Evolutionary conservation across 2,113 vertebrate genomes (phyloP).

Genomic region (Pyrgilauda ruficollis): DNA sequence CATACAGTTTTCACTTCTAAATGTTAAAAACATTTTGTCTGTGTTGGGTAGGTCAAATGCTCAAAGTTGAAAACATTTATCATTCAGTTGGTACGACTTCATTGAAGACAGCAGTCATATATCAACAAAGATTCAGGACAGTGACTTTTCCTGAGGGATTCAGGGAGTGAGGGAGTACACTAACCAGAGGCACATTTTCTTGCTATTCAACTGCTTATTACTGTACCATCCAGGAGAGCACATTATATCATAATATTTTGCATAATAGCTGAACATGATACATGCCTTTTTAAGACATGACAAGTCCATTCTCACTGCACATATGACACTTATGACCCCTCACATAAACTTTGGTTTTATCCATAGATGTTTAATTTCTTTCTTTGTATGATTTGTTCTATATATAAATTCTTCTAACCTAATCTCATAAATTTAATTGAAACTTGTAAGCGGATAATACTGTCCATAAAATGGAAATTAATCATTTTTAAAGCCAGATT

Average conservation of each 20-base stretch:
- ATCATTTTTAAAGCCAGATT: neutral
- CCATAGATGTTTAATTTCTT: neutral
- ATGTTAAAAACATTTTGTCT: neutral
- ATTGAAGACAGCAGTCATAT: neutral
- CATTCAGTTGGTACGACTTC: neutral
- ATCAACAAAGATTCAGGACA: neutral
- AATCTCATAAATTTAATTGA: neutral
- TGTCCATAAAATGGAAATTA: neutral
- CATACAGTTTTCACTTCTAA: neutral
- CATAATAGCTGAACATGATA: neutral
- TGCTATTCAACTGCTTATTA: neutral
- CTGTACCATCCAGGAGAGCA: neutral
- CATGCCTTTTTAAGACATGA: neutral
- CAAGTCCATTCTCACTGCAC: neutral
- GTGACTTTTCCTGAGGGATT: neutral
- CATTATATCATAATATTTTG: neutral
- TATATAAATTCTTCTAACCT: neutral
- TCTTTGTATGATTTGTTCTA: neutral
- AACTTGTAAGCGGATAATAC: neutral
- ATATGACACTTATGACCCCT: neutral
- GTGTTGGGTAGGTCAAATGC: neutral
- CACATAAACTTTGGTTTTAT: neutral
- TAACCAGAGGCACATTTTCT: neutral
- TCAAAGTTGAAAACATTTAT: neutral
- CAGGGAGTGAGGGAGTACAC: neutral